Evolutionary conservation across 2,113 vertebrate species (phyloP).

Genomic region (Emydocephalus ijimae): DNA sequence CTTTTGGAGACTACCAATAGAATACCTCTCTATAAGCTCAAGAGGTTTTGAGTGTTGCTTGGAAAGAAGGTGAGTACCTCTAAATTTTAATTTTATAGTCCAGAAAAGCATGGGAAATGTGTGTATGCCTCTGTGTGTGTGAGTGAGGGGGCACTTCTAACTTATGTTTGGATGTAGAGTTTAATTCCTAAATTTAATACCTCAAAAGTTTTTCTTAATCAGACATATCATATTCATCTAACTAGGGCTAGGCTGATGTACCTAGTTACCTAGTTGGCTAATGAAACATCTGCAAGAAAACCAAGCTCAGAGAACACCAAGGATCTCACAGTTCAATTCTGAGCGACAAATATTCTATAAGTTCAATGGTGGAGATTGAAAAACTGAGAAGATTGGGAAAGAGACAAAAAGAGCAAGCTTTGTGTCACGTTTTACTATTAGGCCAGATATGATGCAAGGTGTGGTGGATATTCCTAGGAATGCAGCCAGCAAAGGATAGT

Average conservation of each 20-base stretch:
- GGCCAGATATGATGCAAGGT: neutral
- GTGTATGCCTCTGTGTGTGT: too few relatives aligned
- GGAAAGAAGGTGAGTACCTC: too few relatives aligned
- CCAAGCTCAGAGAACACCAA: neutral
- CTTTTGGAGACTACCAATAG: too few relatives aligned
- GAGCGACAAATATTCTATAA: neutral
- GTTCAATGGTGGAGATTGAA: neutral
- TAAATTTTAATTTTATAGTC: too few relatives aligned
- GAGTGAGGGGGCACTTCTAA: neutral
- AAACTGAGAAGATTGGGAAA: neutral
- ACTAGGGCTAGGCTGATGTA: too few relatives aligned
- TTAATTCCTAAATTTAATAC: neutral
- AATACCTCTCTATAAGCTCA: too few relatives aligned
- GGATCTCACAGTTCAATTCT: neutral
- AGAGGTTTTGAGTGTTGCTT: too few relatives aligned
- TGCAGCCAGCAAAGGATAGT: neutral
- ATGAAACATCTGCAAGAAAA: neutral
- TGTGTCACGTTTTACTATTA: neutral
- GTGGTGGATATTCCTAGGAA: neutral
- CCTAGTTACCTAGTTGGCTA: neutral
- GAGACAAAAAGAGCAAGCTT: neutral
- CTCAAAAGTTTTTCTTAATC: neutral
- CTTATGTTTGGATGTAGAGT: neutral
- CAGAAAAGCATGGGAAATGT: too few relatives aligned
- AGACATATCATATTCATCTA: neutral